A percentile compares a stretch with the other conserved stretches of the same genome.
Conservation (phyloP, 2,888 invertebrate species). For the Xylocampa areola region DNA sequence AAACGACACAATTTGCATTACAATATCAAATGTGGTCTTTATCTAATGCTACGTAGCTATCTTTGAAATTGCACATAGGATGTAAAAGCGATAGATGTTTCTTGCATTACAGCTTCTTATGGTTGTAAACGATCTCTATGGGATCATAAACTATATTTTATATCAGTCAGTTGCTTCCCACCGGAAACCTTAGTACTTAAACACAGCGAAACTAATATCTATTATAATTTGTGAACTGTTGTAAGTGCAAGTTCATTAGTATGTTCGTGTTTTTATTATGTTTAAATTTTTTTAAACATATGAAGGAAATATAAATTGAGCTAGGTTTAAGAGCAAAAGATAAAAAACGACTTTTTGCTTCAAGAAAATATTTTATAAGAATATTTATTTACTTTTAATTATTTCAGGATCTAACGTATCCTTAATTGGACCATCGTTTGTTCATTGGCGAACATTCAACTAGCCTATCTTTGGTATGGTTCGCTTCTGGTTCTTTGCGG, state of each 20-base stretch:
- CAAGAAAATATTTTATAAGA: no score
- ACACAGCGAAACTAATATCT: no score
- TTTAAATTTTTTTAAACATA: no score
- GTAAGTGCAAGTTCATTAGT: conserved; percentile 16
- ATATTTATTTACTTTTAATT: no score
- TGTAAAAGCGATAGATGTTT: conserved; percentile 21
- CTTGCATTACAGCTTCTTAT: conserved; percentile 18
- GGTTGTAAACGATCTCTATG: conserved; percentile 31
- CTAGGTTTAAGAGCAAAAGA: conserved; percentile 1
- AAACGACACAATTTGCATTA: background rate
- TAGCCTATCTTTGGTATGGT: no score
- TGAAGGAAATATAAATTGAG: no score
- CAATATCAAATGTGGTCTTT: background rate
- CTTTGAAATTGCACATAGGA: conserved; percentile 4
- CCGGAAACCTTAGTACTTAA: conserved; percentile 35
- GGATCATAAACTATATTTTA: conserved; percentile 27
- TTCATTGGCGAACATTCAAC: no score
- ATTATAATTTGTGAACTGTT: conserved; percentile 28
- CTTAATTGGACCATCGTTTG: no score
- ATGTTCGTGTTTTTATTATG: background rate
- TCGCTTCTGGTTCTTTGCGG: no score
- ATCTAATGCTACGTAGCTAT: background rate
- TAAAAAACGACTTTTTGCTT: no score
- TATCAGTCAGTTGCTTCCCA: conserved; percentile 26
- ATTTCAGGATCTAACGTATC: no score